These are phyloP conservation scores for Chaenodraco wilsoni DNA, from an alignment of 2,797 vertebrate genomes.

Conservation along the genomic window DNA sequence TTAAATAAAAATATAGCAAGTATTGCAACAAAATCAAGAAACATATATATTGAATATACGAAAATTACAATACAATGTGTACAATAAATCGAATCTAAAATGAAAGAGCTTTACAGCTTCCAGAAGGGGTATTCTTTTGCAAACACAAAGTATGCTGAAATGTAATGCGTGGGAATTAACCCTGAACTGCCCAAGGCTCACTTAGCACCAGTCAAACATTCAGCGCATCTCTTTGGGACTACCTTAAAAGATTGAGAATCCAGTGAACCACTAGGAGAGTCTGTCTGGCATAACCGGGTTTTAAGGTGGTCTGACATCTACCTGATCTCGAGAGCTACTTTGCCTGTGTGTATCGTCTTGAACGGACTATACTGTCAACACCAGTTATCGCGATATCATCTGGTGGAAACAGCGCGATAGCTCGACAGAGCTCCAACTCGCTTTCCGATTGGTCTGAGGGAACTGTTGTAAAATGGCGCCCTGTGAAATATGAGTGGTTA, in stretches of 20 bases:
- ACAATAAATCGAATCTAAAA: no score
- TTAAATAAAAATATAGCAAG: no score
- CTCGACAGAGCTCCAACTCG: constrained; percentile 24
- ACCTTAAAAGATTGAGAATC: constrained; percentile 78
- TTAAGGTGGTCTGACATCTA: constrained; percentile 79
- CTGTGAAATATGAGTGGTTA: constrained; percentile 89
- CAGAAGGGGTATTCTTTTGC: no score
- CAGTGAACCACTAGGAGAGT: constrained; percentile 70
- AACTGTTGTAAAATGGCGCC: constrained; percentile 96
- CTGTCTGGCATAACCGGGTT: constrained; percentile 61
- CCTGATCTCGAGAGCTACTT: neutral
- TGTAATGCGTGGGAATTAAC: constrained; percentile 76
- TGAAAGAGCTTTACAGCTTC: no score
- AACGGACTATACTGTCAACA: constrained; percentile 64
- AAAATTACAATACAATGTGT: no score
- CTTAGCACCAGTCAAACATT: constrained; percentile 2
- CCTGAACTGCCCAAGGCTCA: constrained; percentile 38
- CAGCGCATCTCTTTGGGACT: constrained; percentile 50
- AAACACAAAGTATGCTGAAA: constrained; percentile 35
- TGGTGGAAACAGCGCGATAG: constrained; percentile 79
- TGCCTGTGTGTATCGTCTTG: constrained; percentile 81
- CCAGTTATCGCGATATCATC: constrained; percentile 76
- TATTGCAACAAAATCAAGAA: no score
- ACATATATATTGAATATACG: no score
- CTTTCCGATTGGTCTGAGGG: constrained; percentile 85